phyloP scores from a whole-genome alignment of 2,888 invertebrate species.

The Dynastes tityus region DNA sequence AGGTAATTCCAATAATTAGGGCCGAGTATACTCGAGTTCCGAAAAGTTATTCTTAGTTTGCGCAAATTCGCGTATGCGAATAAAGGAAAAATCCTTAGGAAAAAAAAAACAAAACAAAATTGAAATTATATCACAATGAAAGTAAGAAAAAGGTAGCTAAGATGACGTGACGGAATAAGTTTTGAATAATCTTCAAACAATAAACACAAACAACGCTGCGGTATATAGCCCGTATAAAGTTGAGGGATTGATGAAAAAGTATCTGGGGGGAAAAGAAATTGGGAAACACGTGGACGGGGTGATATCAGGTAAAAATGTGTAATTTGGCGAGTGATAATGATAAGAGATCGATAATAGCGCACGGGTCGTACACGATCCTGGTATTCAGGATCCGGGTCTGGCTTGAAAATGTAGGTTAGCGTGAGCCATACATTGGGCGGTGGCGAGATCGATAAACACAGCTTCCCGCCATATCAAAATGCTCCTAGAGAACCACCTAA shows the following conservation, averaged over 20 bases:
- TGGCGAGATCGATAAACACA: conserved; percentile 61
- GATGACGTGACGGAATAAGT: too few relatives aligned
- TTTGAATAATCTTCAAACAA: too few relatives aligned
- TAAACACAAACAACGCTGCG: too few relatives aligned
- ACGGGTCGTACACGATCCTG: conserved; percentile 56
- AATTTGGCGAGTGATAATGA: conserved; percentile 55
- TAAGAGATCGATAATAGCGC: conserved; percentile 60
- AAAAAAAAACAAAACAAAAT: too few relatives aligned
- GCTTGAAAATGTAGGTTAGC: conserved; percentile 70
- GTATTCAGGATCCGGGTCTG: conserved; percentile 63
- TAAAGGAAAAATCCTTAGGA: neutral
- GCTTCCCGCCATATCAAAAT: conserved; percentile 59
- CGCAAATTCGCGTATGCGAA: neutral
- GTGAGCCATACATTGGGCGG: conserved; percentile 64
- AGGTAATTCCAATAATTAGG: neutral
- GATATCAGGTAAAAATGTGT: conserved; percentile 25
- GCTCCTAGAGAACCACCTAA: conserved; percentile 58
- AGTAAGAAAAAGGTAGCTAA: too few relatives aligned
- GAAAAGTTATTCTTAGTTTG: conserved; percentile 8
- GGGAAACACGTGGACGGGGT: conserved; percentile 10
- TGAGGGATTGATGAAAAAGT: neutral
- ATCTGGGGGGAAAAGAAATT: neutral
- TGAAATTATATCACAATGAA: too few relatives aligned
- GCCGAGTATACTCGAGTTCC: neutral
- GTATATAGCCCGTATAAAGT: neutral